These are phyloP conservation scores for Axinella damicornis DNA, from an alignment of 37 sponge, comb jelly and placozoan genomes.

Conservation along the genomic window DNA sequence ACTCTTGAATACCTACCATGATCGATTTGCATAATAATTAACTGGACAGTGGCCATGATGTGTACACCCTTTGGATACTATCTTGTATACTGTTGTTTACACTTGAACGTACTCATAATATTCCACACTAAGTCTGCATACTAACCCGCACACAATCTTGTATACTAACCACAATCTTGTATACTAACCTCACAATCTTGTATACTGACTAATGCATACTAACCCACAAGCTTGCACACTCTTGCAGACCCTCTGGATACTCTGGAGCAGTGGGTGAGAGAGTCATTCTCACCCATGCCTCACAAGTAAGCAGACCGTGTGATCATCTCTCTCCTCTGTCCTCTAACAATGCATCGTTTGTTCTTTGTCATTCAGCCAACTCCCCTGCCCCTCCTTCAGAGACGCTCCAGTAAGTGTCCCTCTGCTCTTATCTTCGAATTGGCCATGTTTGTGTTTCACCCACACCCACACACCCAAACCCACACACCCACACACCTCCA, in stretches of 20 bases:
- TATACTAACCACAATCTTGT: too few relatives aligned
- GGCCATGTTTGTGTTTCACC: too few relatives aligned
- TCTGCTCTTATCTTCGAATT: too few relatives aligned
- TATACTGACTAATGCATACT: neutral
- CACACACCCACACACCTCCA: neutral
- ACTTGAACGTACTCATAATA: too few relatives aligned
- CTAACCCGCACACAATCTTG: too few relatives aligned
- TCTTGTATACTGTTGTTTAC: too few relatives aligned
- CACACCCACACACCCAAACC: too few relatives aligned
- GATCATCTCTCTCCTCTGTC: neutral
- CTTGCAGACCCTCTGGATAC: constrained; percentile 64
- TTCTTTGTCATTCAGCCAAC: constrained; percentile 24
- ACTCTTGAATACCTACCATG: too few relatives aligned
- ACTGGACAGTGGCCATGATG: too few relatives aligned
- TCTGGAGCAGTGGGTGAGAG: constrained; percentile 55
- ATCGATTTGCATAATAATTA: too few relatives aligned
- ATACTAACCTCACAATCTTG: neutral
- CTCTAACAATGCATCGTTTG: neutral
- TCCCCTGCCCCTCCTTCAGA: constrained; percentile 19
- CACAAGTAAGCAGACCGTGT: constrained; percentile 28
- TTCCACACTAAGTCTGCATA: too few relatives aligned
- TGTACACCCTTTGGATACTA: too few relatives aligned
- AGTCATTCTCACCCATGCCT: constrained; percentile 64
- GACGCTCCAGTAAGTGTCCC: constrained; percentile 27
- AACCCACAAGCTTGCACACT: neutral